These are phyloP conservation scores for Drosophila rufa DNA, from an alignment of 1,140 invertebrate species.

Conservation along the genomic window DNA sequence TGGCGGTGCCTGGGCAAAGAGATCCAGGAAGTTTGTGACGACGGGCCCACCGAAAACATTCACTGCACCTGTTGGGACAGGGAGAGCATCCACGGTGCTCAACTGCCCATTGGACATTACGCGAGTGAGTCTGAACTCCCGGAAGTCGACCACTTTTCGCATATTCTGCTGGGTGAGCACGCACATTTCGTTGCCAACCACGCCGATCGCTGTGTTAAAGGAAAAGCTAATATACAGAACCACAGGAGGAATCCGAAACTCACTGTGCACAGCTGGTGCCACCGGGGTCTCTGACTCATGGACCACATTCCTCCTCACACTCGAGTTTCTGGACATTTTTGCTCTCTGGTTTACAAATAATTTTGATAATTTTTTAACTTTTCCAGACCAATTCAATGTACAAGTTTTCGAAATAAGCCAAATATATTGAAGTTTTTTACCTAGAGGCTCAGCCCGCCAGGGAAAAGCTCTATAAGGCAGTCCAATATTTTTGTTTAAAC, in stretches of 20 bases:
- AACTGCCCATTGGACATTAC: constrained; percentile 25
- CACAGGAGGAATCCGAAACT: background rate
- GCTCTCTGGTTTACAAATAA: constrained; percentile 13
- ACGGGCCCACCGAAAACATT: constrained; percentile 1
- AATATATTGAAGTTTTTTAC: background rate
- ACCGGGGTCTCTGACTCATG: constrained; percentile 61
- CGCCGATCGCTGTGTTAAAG: constrained; percentile 44
- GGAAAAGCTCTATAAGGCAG: background rate
- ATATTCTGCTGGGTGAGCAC: constrained; percentile 71
- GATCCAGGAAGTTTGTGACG: background rate
- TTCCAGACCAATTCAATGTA: background rate
- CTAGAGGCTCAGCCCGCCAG: background rate
- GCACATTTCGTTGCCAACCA: constrained; percentile 63
- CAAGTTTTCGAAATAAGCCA: background rate
- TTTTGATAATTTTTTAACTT: constrained; percentile 15
- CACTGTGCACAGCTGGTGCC: constrained; percentile 56
- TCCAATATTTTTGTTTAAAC: background rate
- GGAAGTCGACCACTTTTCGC: constrained; percentile 58
- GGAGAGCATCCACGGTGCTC: background rate
- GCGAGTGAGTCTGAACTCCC: constrained; percentile 44
- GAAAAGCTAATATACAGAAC: background rate
- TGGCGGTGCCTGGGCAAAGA: background rate
- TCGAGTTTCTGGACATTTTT: constrained; percentile 47
- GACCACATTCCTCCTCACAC: constrained; percentile 33
- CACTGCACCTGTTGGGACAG: no score